Base-by-base conservation (phyloP, 64 coral and sea anemone species). In the Actinia equina region DNA sequence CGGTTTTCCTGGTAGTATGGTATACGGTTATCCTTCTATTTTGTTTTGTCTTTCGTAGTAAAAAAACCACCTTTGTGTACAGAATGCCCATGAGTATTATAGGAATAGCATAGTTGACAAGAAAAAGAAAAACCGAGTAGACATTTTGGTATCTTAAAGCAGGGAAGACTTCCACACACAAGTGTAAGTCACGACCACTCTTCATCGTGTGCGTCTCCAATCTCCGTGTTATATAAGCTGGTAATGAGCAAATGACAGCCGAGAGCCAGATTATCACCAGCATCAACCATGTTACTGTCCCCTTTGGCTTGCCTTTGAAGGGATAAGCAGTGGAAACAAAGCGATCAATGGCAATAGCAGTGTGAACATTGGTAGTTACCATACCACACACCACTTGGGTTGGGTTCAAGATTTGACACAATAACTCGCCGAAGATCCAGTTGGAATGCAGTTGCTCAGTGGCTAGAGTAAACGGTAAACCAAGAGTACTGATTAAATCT, bases 301-400 rank as follows among this genome's bases (percentile, higher is more conserved):
- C 30, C 43, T 46, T 71, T 17, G 88, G 76, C 70, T 83, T 76
- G 52, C 52, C 30, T 1, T 79, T 64, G 41, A 95, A 79, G 44
- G 93, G 82, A 14, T 85, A 80, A n/a, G 64, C 87, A 44, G 91
- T 88, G 15, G 93, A 87, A 85, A 62, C 83, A 90, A 88, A 87
- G 20, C 86, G 86, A 46, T 95, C 93, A 54, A 88, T 71, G 43
- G 93, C 55, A 71, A 95, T 65, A 55, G 60, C 86, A 55, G 86
- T 91, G 71, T 95, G 93, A 20, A 95, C 86, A 54, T 95, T 95
- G 14, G 93, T 91, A n/a, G 89, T 95, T 4, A 91, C 71, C 51
- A 95, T 88, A 12, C 86, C 90, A 49, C 89, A 91, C n/a, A 88
- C 90, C 26, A 95, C 86, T 61, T 95, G 93, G 41, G 89, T 88